A percentile compares a stretch with the other conserved stretches of the same genome.
Conservation (phyloP, 2,113 vertebrate genomes). For the Mormyrus iriodes region DNA sequence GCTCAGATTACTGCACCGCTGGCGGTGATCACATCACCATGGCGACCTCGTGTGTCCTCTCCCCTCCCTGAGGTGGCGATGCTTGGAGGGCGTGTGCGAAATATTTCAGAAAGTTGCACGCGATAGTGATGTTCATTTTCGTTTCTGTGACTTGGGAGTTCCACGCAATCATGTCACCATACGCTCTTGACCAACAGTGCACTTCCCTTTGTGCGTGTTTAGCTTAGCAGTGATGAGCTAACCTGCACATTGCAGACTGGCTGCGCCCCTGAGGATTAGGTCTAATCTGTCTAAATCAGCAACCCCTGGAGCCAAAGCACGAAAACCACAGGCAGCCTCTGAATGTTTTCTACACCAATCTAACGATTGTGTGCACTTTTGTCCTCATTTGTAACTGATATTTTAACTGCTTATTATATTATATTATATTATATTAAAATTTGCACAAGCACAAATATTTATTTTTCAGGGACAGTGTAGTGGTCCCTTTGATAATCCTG, state of each 20-base stretch:
- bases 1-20: not conserved
- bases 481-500: not conserved
- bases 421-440: not conserved
- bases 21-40: not conserved
- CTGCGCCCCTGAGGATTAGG: not conserved
- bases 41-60: not conserved
- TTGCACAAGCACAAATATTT: not conserved
- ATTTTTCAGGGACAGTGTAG: not conserved
- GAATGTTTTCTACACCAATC: not conserved
- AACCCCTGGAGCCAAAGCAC: not conserved
- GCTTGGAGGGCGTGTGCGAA: not conserved
- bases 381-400: not conserved
- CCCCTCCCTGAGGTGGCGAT: not conserved
- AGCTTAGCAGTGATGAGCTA: not conserved
- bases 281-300: not conserved
- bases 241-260: not conserved
- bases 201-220: not conserved
- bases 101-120: not conserved
- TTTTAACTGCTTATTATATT: not conserved
- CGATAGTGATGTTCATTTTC: not conserved
- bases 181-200: not conserved
- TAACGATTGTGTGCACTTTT: not conserved
- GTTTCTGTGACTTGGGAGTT: not conserved
- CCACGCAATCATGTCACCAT: not conserved
- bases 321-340: not conserved